Evolutionary conservation across 2,888 invertebrate genomes (phyloP).

Genomic region (Epinotia demarniana): DNA sequence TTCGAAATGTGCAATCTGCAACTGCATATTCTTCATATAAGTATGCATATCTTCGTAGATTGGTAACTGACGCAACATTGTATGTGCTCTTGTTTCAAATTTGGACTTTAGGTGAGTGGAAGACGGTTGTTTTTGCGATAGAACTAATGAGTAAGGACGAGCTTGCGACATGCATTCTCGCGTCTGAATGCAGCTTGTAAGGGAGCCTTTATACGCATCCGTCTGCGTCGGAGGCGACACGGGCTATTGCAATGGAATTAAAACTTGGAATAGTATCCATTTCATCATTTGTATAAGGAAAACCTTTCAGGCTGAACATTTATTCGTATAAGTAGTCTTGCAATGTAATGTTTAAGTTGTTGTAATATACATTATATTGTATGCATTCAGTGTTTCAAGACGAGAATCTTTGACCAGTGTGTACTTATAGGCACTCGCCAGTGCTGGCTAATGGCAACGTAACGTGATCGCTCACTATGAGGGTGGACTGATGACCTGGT

Average conservation of each 20-base stretch:
- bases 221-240: conserved; percentile 78
- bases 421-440: too few species aligned
- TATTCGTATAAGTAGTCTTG: background rate
- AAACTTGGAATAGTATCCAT: conserved; percentile 57
- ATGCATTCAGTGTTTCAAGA: background rate
- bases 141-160: background rate
- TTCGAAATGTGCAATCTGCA: conserved; percentile 60
- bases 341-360: background rate
- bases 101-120: background rate
- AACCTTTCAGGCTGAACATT: background rate
- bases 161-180: conserved; percentile 46
- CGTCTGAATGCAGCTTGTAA: conserved; percentile 57
- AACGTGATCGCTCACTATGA: too few species aligned
- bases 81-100: background rate
- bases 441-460: too few species aligned
- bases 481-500: too few species aligned
- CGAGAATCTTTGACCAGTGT: background rate
- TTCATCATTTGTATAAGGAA: conserved; percentile 15
- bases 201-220: conserved; percentile 70
- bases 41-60: conserved; percentile 26
- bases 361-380: background rate
- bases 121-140: conserved; percentile 1
- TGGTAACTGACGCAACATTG: conserved; percentile 4
- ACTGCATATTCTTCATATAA: conserved; percentile 46
- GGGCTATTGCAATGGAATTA: conserved; percentile 81